These are phyloP conservation scores for Pandemis cinnamomeana DNA, from an alignment of 2,888 invertebrate genomes.

Conservation along the genomic window DNA sequence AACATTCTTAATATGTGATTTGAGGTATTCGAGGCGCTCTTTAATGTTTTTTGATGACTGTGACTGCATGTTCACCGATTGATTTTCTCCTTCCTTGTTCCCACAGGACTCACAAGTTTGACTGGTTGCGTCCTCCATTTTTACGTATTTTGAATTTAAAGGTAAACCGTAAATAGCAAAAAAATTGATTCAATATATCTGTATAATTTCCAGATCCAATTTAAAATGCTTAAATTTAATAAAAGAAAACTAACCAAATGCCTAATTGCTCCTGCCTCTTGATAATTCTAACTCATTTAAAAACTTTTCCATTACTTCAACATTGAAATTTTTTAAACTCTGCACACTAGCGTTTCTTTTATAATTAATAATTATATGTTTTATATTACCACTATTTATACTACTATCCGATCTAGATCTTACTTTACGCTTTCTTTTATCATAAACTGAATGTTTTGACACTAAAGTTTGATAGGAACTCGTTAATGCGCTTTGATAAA, in stretches of 20 bases:
- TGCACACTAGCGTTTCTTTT: not conserved
- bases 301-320: not conserved
- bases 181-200: too few relatives aligned
- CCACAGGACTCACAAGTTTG: not conserved
- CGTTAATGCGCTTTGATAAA: not conserved
- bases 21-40: constrained; percentile 46
- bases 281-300: not conserved
- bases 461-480: constrained; percentile 3
- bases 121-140: not conserved
- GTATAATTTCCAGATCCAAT: too few relatives aligned
- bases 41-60: constrained; percentile 13
- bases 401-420: not conserved
- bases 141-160: not conserved
- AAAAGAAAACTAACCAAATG: not conserved
- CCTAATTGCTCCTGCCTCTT: not conserved
- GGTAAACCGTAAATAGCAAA: not conserved
- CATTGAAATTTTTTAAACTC: not conserved
- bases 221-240: too few relatives aligned
- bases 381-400: not conserved
- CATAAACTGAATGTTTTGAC: not conserved
- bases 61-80: not conserved
- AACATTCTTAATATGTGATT: constrained; percentile 51
- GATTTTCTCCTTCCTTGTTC: not conserved
- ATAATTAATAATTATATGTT: not conserved
- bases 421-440: not conserved